phyloP scores from a whole-genome alignment of 2,888 invertebrate genomes.

The Monopis laevigella region DNA sequence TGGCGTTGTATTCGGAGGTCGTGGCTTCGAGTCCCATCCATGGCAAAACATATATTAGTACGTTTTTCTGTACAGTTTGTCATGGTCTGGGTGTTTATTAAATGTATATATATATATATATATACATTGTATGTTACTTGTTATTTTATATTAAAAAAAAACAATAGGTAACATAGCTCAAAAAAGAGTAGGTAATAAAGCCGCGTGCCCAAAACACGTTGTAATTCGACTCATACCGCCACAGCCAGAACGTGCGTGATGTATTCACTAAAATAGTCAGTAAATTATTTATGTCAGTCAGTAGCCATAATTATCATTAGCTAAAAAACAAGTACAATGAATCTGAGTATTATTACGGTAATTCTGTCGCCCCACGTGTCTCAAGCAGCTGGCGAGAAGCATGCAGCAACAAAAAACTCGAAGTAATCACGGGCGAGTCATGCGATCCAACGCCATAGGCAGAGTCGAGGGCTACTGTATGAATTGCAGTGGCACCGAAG shows the following conservation, averaged over 20 bases:
- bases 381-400: conserved; percentile 26
- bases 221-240: too few species aligned
- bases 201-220: too few species aligned
- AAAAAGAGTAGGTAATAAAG: too few species aligned
- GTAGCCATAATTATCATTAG: conserved; percentile 37
- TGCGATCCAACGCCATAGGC: conserved; percentile 10
- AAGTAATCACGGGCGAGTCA: conserved; percentile 45
- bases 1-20: too few species aligned
- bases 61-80: too few species aligned
- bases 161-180: too few species aligned
- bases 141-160: too few species aligned
- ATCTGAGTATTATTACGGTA: conserved; percentile 60
- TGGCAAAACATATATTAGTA: too few species aligned
- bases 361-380: conserved; percentile 64
- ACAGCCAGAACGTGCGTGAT: conserved; percentile 43
- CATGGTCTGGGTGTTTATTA: too few species aligned
- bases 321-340: conserved; percentile 33
- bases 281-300: conserved; percentile 40
- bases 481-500: conserved; percentile 18
- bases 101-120: too few species aligned
- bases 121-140: too few species aligned
- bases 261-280: conserved; percentile 44
- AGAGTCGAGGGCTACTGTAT: conserved; percentile 45
- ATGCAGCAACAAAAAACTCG: conserved; percentile 54
- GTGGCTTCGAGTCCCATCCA: too few species aligned